These are phyloP conservation scores for Pleuronectes platessa DNA, from an alignment of 2,113 vertebrate genomes.

Conservation along the genomic window DNA sequence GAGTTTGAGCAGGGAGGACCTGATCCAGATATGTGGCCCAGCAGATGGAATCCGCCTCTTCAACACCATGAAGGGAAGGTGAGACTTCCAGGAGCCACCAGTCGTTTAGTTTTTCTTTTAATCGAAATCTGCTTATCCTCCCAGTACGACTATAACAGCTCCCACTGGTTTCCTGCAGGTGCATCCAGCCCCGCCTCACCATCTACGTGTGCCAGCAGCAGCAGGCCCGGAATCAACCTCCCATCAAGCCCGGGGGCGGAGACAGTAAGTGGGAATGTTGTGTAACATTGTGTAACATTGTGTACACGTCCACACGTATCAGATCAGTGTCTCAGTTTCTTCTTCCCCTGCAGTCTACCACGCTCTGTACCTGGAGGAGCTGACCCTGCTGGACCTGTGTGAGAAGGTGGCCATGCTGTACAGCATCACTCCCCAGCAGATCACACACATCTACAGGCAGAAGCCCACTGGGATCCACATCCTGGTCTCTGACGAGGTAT, in stretches of 20 bases:
- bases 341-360: constrained; percentile 87
- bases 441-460: constrained; percentile 90
- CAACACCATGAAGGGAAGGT: constrained; percentile 95
- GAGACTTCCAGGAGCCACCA: constrained; percentile 4
- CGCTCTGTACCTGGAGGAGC: constrained; percentile 92
- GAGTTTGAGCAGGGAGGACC: constrained; percentile 93
- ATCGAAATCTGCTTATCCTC: not conserved
- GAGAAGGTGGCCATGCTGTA: constrained; percentile 93
- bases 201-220: constrained; percentile 95
- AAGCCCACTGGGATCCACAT: constrained; percentile 91
- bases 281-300: not conserved
- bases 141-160: too few species aligned
- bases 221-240: constrained; percentile 80
- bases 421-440: constrained; percentile 89
- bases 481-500: constrained; percentile 92
- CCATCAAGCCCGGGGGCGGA: constrained; percentile 63
- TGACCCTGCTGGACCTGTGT: constrained; percentile 88
- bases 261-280: constrained; percentile 56
- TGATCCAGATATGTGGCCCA: constrained; percentile 95
- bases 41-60: constrained; percentile 96
- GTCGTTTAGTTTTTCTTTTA: too few species aligned
- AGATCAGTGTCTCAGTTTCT: not conserved
- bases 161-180: constrained; percentile 76
- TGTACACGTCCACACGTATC: not conserved
- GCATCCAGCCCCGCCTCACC: constrained; percentile 91